Conservation (phyloP, 2,797 vertebrate genomes). For the Steatocranus sp. region DNA sequence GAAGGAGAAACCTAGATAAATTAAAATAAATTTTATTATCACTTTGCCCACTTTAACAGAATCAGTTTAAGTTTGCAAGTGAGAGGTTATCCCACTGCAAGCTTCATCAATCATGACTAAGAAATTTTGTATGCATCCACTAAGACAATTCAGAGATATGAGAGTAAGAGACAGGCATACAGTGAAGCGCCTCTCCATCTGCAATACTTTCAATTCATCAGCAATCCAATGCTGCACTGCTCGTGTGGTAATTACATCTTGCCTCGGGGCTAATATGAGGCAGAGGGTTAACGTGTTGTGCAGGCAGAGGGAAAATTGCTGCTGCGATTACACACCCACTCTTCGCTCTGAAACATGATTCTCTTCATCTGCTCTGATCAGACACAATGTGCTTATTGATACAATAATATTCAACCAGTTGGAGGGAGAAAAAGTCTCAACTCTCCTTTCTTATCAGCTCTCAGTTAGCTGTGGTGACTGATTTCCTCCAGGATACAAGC, state of each 20-base stretch:
- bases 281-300: conserved; percentile 53
- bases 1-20: not conserved
- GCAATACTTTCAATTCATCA: conserved; percentile 31
- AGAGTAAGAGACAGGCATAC: not conserved
- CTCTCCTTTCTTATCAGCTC: not conserved
- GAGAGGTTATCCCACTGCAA: not conserved
- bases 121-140: not conserved
- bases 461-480: not conserved
- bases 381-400: not conserved
- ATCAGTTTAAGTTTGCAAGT: not conserved
- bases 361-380: conserved; percentile 31
- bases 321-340: not conserved
- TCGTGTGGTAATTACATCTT: conserved; percentile 39
- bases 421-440: not conserved
- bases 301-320: conserved; percentile 38
- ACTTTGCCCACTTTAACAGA: not conserved
- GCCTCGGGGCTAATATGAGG: conserved; percentile 33
- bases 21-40: not conserved
- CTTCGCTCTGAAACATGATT: conserved; percentile 21
- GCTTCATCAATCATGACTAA: not conserved
- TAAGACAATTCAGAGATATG: not conserved
- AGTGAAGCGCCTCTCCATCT: not conserved
- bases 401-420: conserved; percentile 1
- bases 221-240: not conserved
- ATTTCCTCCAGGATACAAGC: conserved; percentile 28